Base-by-base conservation (phyloP, 2,888 invertebrate species). In the Heteropelma amictum region DNA sequence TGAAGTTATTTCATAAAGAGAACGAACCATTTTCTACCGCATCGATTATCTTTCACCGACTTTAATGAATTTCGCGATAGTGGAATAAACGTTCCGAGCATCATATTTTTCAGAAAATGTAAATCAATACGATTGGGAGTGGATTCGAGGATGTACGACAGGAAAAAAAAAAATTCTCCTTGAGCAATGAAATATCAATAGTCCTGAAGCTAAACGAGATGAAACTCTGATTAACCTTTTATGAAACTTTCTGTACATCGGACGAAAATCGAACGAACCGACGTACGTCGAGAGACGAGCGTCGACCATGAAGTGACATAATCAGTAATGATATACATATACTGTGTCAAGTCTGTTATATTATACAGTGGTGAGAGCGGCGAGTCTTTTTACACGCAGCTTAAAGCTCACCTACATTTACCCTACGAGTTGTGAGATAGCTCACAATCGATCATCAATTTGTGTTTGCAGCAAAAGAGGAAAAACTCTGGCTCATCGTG, bases 261-360 rank as follows among this genome's bases (percentile, higher is more conserved):
- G 28, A 33, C 47, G n/a, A 6, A 38, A 38, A 51, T 33, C 14
- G 60, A 30, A 30, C 30, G 42, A n/a, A 45, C 30, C 7, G 33
- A 54, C 35, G 28, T 12, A 33, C 17, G 58, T 58, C 14, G 28
- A 63, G 53, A 33, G 60, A 45, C 58, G 58, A 53, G 69, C 47
- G n/a, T 26, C 58, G 73, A 73, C 64, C 68, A 64, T 73, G 58
- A 58, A 73, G 69, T 64, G 69, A 73, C 73, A 73, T 64, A 73
- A 73, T 73, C 73, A 69, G 47, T 61, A 73, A 69, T 42, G 51
- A 30, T 64, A 49, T 56, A 47, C 7, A 51, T 49, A 45, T 49
- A 54, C 58, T n/a, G n/a, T n/a, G n/a, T n/a, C n/a, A n/a, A n/a
- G n/a, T n/a, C n/a, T n/a, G n/a, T n/a, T n/a, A n/a, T n/a, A n/a